phyloP scores from a whole-genome alignment of 2,113 vertebrate species.

The Notechis scutatus region DNA sequence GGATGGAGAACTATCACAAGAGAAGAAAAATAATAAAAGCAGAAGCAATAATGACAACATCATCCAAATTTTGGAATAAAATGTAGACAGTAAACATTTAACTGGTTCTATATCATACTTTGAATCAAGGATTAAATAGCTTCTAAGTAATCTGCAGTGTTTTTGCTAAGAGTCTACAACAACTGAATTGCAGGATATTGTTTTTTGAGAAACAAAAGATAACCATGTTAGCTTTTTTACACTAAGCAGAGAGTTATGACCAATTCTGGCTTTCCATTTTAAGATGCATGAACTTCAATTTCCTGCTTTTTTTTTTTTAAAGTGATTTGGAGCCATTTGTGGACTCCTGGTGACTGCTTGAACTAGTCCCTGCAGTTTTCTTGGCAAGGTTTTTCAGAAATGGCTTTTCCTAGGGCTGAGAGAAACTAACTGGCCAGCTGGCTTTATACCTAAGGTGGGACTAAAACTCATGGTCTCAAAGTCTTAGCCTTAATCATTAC shows the following conservation, averaged over 20 bases:
- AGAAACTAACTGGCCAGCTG: neutral
- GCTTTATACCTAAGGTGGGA: neutral
- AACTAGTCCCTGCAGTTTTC: neutral
- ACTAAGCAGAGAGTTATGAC: neutral
- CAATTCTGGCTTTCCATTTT: neutral
- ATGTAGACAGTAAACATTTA: neutral
- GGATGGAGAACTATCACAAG: neutral
- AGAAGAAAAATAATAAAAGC: neutral
- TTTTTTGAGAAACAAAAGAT: neutral
- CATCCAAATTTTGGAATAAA: neutral
- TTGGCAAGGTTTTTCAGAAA: neutral
- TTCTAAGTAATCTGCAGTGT: neutral
- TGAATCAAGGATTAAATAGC: neutral
- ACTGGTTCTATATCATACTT: neutral
- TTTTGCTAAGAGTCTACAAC: neutral
- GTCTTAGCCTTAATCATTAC: neutral
- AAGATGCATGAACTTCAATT: neutral
- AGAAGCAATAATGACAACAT: neutral
- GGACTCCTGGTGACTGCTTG: neutral
- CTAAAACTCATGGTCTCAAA: neutral
- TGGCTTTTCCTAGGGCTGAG: neutral
- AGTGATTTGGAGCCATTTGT: neutral
- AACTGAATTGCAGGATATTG: neutral
- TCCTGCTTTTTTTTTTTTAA: neutral
- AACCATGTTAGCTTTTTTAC: neutral